A percentile compares a stretch with the other conserved stretches of the same genome.
These are phyloP conservation scores for Apodemia mormo DNA, from an alignment of 2,888 invertebrate species.

Conservation along the genomic window DNA sequence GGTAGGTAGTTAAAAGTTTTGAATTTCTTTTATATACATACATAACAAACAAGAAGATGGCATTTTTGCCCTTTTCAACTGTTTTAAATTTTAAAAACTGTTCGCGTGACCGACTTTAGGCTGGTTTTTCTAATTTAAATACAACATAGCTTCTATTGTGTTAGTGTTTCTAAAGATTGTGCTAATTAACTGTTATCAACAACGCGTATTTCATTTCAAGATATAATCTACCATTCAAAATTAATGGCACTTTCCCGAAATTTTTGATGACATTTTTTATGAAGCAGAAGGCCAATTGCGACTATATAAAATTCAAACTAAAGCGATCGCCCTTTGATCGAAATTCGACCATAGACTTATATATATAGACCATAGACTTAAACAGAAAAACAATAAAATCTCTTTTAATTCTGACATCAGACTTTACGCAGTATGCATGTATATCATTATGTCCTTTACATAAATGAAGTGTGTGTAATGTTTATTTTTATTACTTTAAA, in stretches of 20 bases:
- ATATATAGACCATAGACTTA: too few species aligned
- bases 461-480: too few species aligned
- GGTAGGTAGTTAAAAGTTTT: too few species aligned
- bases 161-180: not conserved
- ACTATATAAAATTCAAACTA: not conserved
- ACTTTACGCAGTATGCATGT: too few species aligned
- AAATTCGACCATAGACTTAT: too few species aligned
- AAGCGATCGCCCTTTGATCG: too few species aligned
- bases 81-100: not conserved
- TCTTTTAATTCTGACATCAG: too few species aligned
- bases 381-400: too few species aligned
- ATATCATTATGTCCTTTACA: too few species aligned
- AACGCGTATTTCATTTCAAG: not conserved
- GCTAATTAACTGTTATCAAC: slow-evolving; percentile 3
- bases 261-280: not conserved
- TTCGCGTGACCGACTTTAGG: not conserved
- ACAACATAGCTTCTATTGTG: not conserved
- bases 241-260: not conserved
- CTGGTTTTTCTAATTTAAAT: not conserved
- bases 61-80: not conserved
- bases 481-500: too few species aligned
- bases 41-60: too few species aligned
- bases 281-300: not conserved
- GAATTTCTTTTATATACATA: too few species aligned
- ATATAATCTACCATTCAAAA: not conserved